Evolutionary conservation across 2,888 invertebrate species (phyloP).

Genomic region (Eilema depressum): DNA sequence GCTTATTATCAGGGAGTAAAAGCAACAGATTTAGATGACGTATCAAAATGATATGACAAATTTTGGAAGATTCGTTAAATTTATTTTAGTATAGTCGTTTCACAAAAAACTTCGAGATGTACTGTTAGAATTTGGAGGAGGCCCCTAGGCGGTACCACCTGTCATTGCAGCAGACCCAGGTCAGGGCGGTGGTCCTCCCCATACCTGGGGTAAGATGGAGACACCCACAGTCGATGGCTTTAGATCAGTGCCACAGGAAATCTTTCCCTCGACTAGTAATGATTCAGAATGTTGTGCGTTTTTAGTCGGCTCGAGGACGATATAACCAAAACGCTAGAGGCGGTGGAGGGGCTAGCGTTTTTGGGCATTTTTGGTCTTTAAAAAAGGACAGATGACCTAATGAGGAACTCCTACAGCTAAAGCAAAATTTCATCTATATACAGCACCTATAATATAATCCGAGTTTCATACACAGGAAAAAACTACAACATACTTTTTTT

Average conservation of each 20-base stretch:
- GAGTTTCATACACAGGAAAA: background rate
- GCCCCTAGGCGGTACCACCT: too few species aligned
- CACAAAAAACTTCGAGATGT: background rate
- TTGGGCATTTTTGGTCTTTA: too few species aligned
- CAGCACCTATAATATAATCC: background rate
- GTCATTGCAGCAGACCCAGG: too few species aligned
- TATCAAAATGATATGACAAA: background rate
- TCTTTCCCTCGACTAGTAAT: too few species aligned
- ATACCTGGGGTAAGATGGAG: too few species aligned
- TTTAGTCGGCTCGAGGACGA: too few species aligned
- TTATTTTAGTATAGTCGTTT: background rate
- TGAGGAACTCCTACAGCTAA: background rate
- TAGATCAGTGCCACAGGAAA: too few species aligned
- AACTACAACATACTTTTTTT: background rate
- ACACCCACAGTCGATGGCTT: too few species aligned
- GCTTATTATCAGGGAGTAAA: conserved; percentile 5
- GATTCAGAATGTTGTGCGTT: too few species aligned
- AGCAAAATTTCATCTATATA: background rate
- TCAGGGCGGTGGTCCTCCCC: too few species aligned
- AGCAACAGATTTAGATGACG: background rate
- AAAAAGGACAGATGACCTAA: background rate
- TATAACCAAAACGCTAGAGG: too few species aligned
- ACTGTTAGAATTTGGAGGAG: background rate
- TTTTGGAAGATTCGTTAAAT: background rate
- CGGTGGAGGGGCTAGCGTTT: too few species aligned